Base-by-base conservation (phyloP, 2,113 vertebrate genomes). In the Dipodomys stephensi region DNA sequence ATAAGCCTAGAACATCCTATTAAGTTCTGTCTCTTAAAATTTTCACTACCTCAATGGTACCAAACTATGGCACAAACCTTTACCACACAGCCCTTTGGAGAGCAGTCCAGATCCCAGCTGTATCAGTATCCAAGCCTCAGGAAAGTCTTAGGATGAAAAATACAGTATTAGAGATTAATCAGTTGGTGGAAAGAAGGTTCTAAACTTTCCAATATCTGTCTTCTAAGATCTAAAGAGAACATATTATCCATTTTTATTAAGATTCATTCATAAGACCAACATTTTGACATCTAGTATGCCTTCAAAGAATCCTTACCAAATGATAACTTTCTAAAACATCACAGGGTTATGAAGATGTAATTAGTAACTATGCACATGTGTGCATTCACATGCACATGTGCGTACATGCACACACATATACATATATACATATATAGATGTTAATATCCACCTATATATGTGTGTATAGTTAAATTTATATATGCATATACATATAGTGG, bases 231-330 rank as follows among this genome's bases (percentile, higher is more conserved):
- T 68, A 65, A 69, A 74, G 25, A 87, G 11, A 20, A 80, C 83
- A 60, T 80, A 67, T 76, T 84, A 82, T 27, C n/a, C 46, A 12
- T 10, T 89, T 69, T 83, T 57, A 77, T n/a, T 74, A 94, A 74
- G 13, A 73, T 82, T 73, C 85, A 27, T n/a, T 44, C 44, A 30
- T 16, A 71, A 9, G 3, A 28, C 35, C 62, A 62, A 85, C 32
- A 22, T 23, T 76, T 28, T 12, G 67, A 67, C 23, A 77, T 12
- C 18, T 78, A 12, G 12, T 68, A 49, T 28, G 46, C 77, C 67
- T 83, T 84, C n/a, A 79, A 73, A 83, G 71, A 69, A 69, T 76
- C 62, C n/a, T 74, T 83, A 72, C 13, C 18, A 89, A 74, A 82
- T 30, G 11, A 19, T 25, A 68, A 46, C 28, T 67, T n/a, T 64